Percentiles rank a stretch among this genome's conserved stretches.
phyloP scores from a whole-genome alignment of 64 coral and sea anemone species.

The Pachyseris speciosa region DNA sequence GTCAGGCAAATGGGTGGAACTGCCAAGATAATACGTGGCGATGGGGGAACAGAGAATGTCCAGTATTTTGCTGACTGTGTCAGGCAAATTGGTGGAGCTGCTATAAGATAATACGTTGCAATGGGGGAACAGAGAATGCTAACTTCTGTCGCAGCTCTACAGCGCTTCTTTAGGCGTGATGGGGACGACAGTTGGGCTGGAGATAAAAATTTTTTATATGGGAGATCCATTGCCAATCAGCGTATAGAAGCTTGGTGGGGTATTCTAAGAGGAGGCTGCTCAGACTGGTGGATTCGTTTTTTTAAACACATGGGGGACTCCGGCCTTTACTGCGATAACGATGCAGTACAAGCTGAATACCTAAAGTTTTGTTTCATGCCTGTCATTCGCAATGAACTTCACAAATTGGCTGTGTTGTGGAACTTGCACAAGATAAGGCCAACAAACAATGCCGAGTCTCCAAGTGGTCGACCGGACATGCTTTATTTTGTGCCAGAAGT shows the following conservation, averaged over 20 bases:
- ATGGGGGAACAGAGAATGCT: slow-evolving; percentile 68
- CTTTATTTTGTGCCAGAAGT: slow-evolving; percentile 46
- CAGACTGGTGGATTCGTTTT: slow-evolving; percentile 30
- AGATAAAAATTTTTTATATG: slow-evolving; percentile 40
- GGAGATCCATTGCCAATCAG: slow-evolving; percentile 37
- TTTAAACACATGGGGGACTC: slow-evolving; percentile 54
- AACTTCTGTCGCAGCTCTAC: slow-evolving; percentile 44
- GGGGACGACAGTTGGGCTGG: no score
- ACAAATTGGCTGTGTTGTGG: slow-evolving; percentile 17
- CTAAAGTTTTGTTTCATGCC: slow-evolving; percentile 57
- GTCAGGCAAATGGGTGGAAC: slow-evolving; percentile 19
- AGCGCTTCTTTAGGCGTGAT: slow-evolving; percentile 17
- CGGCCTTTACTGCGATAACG: slow-evolving; percentile 22
- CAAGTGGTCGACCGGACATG: slow-evolving; percentile 23
- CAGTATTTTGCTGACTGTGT: slow-evolving; percentile 33
- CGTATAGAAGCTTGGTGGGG: slow-evolving; percentile 60
- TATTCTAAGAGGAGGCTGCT: slow-evolving; percentile 15
- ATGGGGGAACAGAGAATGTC: slow-evolving; percentile 69
- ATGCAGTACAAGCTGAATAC: slow-evolving; percentile 30
- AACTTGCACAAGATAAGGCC: slow-evolving; percentile 31
- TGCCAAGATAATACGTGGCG: slow-evolving; percentile 27
- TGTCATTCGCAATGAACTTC: slow-evolving; percentile 19
- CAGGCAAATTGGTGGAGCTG: slow-evolving; percentile 13
- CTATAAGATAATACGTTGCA: slow-evolving; percentile 26
- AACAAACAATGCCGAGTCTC: background rate